Percentiles rank a stretch among this genome's conserved stretches.
Conservation (phyloP, 2,113 vertebrate species). For the Copsychus sechellarum region DNA sequence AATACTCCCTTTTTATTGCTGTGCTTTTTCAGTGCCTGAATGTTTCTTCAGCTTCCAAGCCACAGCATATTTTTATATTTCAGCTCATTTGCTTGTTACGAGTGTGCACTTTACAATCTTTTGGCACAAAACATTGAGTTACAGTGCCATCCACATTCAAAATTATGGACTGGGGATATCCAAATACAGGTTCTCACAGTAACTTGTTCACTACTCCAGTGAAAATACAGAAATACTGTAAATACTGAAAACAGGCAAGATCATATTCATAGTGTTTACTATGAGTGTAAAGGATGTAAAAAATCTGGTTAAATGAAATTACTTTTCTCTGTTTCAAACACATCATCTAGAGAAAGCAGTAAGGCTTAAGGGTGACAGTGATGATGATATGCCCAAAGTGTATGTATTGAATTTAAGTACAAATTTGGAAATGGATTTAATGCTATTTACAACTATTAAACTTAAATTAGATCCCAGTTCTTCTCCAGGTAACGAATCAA, state of each 20-base stretch:
- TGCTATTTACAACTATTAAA: neutral
- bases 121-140: neutral
- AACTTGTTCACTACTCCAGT: neutral
- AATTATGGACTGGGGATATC: neutral
- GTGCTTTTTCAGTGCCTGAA: neutral
- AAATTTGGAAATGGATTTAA: neutral
- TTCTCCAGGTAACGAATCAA: neutral
- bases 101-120: neutral
- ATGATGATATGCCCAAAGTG: neutral
- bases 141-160: neutral
- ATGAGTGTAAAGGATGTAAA: neutral
- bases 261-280: neutral
- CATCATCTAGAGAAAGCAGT: neutral
- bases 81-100: neutral
- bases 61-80: neutral
- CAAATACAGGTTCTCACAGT: neutral
- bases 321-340: neutral
- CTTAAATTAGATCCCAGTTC: neutral
- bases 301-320: neutral
- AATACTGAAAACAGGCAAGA: neutral
- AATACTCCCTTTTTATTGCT: neutral
- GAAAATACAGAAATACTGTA: neutral
- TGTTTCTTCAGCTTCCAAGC: neutral
- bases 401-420: neutral
- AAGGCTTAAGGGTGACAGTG: neutral